Evolutionary conservation across 2,113 vertebrate genomes (phyloP).

Genomic region (Xerus inauris): DNA sequence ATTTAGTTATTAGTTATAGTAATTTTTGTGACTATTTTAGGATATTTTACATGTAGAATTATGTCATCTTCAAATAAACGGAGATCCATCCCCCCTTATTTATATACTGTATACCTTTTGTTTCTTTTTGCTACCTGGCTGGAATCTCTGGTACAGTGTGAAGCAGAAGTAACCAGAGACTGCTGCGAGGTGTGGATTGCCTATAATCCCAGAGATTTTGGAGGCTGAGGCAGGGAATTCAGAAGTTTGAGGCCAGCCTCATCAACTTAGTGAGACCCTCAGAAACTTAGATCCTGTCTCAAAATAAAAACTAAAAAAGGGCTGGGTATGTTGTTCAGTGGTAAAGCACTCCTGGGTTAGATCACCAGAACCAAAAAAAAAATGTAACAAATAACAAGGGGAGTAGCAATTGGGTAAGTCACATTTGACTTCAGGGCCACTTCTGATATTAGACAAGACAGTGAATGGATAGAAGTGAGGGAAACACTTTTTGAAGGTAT

Average conservation of each 20-base stretch:
- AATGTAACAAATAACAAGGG: no score
- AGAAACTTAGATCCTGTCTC: no score
- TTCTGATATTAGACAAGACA: neutral
- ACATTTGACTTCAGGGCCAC: neutral
- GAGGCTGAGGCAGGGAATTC: no score
- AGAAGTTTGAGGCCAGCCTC: no score
- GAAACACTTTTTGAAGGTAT: neutral
- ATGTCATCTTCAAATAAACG: neutral
- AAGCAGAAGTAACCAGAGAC: neutral
- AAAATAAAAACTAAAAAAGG: no score
- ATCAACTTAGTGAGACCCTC: no score
- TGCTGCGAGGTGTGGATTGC: no score
- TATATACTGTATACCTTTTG: neutral
- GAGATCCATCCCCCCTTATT: neutral
- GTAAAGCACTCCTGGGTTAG: no score
- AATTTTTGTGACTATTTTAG: neutral
- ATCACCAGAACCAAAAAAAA: no score
- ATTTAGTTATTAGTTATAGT: neutral
- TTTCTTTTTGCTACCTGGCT: constrained; percentile 2
- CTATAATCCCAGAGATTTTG: no score
- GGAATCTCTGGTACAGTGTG: neutral
- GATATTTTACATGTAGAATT: neutral
- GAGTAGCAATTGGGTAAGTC: neutral
- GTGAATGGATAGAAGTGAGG: neutral
- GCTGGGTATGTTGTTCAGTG: no score